Evolutionary conservation across 1,140 invertebrate genomes (phyloP).

Genomic region (Drosophila saltans): DNA sequence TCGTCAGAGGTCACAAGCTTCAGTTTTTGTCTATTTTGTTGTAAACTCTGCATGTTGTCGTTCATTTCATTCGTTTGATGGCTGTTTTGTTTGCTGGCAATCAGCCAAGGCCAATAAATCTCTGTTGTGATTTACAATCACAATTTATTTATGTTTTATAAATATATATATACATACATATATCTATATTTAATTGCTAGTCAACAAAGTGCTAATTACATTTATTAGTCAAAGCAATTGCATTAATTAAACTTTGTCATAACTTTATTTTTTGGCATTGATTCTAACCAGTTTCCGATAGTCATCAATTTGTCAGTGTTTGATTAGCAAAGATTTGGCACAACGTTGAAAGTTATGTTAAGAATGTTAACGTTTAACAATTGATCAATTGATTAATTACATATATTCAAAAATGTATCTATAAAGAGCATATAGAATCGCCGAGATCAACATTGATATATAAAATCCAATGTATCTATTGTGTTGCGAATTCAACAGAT

Average conservation of each 20-base stretch:
- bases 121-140: neutral
- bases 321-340: slow-evolving; percentile 1
- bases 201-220: slow-evolving; percentile 8
- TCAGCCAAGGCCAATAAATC: slow-evolving; percentile 52
- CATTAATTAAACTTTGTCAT: slow-evolving; percentile 6
- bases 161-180: neutral
- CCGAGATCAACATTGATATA: neutral
- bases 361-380: no score
- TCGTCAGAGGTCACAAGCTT: slow-evolving; percentile 26
- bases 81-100: slow-evolving; percentile 58
- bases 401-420: no score
- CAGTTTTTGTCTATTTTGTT: slow-evolving; percentile 35
- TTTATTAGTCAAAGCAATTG: slow-evolving; percentile 32
- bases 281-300: slow-evolving; percentile 15
- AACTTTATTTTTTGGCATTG: slow-evolving; percentile 28
- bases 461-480: neutral
- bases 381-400: no score
- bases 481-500: neutral
- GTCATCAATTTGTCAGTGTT: slow-evolving; percentile 15
- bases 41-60: slow-evolving; percentile 32
- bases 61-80: slow-evolving; percentile 51
- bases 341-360: neutral
- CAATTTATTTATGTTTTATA: neutral
- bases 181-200: slow-evolving; percentile 3
- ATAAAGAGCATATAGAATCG: neutral